These are phyloP conservation scores for Drosophila lini DNA, from an alignment of 1,140 invertebrate species.

Conservation along the genomic window DNA sequence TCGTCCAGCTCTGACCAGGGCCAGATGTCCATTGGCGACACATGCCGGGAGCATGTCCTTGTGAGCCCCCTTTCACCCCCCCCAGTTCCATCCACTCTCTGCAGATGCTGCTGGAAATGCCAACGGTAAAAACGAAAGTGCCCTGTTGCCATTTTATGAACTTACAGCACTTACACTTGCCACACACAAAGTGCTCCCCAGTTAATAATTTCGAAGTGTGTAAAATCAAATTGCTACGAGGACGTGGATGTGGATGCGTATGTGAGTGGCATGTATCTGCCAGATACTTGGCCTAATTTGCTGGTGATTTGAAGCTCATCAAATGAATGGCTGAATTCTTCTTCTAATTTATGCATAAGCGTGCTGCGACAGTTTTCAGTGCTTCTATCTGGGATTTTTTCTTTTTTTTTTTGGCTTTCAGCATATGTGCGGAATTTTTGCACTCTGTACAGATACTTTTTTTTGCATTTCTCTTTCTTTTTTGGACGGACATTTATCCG, in stretches of 20 bases:
- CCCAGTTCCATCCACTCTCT: neutral
- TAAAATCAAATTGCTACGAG: constrained; percentile 76
- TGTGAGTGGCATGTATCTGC: constrained; percentile 28
- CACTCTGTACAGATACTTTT: constrained; percentile 55
- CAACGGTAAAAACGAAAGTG: constrained; percentile 78
- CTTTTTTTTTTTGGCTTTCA: constrained; percentile 7
- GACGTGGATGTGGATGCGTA: constrained; percentile 7
- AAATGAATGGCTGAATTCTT: constrained; percentile 49
- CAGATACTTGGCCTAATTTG: constrained; percentile 57
- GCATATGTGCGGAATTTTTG: constrained; percentile 74
- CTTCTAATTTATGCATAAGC: constrained; percentile 68
- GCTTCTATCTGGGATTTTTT: neutral
- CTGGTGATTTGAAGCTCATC: constrained; percentile 54
- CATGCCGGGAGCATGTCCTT: constrained; percentile 30
- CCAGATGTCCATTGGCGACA: constrained; percentile 45
- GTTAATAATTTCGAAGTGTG: constrained; percentile 78
- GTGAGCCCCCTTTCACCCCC: neutral
- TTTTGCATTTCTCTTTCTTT: constrained; percentile 30
- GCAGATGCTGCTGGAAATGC: constrained; percentile 73
- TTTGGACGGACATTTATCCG: constrained; percentile 68
- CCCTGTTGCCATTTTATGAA: constrained; percentile 78
- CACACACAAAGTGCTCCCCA: constrained; percentile 80
- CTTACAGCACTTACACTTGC: constrained; percentile 69
- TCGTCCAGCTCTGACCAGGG: constrained; percentile 14
- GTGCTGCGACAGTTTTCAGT: constrained; percentile 38